Base-by-base conservation (phyloP, 1,140 invertebrate species). In the Cydia amplana region DNA sequence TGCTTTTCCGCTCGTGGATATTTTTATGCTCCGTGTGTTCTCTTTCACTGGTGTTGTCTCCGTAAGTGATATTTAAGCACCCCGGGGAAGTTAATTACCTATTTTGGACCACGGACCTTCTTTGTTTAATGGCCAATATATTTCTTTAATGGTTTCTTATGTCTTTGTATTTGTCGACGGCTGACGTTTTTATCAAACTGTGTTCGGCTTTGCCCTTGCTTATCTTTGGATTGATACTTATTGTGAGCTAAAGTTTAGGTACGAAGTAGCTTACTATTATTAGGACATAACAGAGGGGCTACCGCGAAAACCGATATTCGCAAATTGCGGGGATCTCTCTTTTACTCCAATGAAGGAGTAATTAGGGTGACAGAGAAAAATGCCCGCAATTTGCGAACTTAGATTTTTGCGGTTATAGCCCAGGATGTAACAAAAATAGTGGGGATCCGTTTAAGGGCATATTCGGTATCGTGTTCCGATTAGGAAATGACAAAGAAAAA, bases 131-230 rank as follows among this genome's bases (percentile, higher is more conserved):
- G 65, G 36, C 32, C 65, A 70, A 70, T 70, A 70, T 70, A 70
- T 70, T 70, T 70, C 65, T 70, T 70, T 70, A 70, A 70, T 70
- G 36, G 65, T 70, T 70, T 43, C 65, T 12, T 70, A 70, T 40
- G 65, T 70, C 65, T 70, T 70, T 67, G 10, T 23, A 64, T 67
- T 67, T 70, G 65, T 70, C 25, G 14, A 36, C 28, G 65, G 36
- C 16, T 40, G 43, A 70, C 16, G 28, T 70, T 70, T 70, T 40
- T 23, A 70, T 40, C 16, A 40, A 36, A 32, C 14, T 67, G 64
- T 65, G 32, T 70, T 36, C 65, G 25, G 14, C 28, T 7, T 18
- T 36, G 16, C 1, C n/a, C 64, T 65, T 65, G 25, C 4, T n/a
- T 20, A 60, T 9, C 6, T 60, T n/a, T 60, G 55, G 18, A 60